Conservation (phyloP, 2,888 invertebrate genomes). For the Scaptomyza flava region DNA sequence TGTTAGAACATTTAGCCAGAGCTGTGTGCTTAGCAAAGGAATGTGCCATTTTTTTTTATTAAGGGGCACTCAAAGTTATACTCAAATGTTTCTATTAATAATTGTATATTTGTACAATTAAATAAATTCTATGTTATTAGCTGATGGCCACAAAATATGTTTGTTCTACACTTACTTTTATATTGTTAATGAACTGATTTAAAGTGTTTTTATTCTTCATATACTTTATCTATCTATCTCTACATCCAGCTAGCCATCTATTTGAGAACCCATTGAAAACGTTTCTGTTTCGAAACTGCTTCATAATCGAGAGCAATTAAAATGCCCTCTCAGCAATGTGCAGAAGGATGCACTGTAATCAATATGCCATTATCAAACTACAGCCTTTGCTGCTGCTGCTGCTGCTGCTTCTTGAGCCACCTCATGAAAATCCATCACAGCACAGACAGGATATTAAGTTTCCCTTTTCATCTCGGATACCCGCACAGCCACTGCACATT, state of each 20-base stretch:
- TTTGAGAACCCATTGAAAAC: slow-evolving; percentile 11
- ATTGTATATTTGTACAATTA: not conserved
- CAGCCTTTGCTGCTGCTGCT: slow-evolving; percentile 8
- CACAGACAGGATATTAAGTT: slow-evolving; percentile 24
- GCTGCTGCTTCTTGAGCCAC: slow-evolving; percentile 3
- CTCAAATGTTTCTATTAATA: not conserved
- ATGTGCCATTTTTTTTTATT: not conserved
- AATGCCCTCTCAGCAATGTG: not conserved
- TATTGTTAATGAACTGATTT: too few relatives aligned
- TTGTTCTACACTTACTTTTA: too few relatives aligned
- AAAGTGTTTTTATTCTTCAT: too few relatives aligned
- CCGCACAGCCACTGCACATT: not conserved
- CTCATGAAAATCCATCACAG: slow-evolving; percentile 25
- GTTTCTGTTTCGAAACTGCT: slow-evolving; percentile 21
- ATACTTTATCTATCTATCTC: too few relatives aligned
- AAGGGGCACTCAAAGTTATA: not conserved
- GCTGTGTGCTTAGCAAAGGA: slow-evolving; percentile 5
- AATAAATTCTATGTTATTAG: too few relatives aligned
- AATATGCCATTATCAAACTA: slow-evolving; percentile 49
- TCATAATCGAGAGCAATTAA: slow-evolving; percentile 36
- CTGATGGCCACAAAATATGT: too few relatives aligned
- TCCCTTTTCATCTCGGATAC: not conserved
- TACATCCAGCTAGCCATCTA: not conserved
- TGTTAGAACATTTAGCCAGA: slow-evolving; percentile 35
- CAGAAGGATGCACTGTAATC: slow-evolving; percentile 28